Percentiles rank a stretch among this genome's conserved stretches.
These are phyloP conservation scores for Nothocercus julius DNA, from an alignment of 2,113 vertebrate species.

Conservation along the genomic window DNA sequence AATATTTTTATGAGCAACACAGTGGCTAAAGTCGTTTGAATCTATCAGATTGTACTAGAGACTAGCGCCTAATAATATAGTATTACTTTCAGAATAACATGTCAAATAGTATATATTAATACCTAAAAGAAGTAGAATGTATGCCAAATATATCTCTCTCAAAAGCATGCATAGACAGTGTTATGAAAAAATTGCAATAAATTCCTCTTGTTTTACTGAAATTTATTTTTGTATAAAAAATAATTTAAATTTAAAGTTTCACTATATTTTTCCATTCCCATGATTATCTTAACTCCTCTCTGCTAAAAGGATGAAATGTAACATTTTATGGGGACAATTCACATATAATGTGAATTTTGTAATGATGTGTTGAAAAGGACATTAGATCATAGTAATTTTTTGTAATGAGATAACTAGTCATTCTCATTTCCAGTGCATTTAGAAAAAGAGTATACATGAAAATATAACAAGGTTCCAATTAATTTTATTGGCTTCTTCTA, in stretches of 20 bases:
- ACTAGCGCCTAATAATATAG: background rate
- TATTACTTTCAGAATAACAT: background rate
- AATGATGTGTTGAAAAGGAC: accelerated
- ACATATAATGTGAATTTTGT: background rate
- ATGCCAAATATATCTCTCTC: background rate
- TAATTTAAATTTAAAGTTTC: background rate
- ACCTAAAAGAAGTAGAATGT: background rate
- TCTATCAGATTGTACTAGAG: background rate
- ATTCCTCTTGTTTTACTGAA: background rate
- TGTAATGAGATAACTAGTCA: background rate
- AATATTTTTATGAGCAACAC: background rate
- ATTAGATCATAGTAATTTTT: background rate
- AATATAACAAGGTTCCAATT: background rate
- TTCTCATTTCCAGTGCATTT: background rate
- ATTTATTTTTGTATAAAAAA: background rate
- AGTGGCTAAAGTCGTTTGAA: background rate
- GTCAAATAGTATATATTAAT: background rate
- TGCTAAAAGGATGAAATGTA: background rate
- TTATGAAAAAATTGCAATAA: background rate
- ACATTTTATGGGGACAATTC: background rate
- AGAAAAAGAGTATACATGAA: background rate
- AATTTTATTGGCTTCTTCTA: background rate
- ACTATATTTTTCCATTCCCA: background rate
- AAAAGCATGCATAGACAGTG: background rate
- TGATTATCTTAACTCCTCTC: background rate